phyloP scores from a whole-genome alignment of 2,797 vertebrate species.

The Scleropages formosus region DNA sequence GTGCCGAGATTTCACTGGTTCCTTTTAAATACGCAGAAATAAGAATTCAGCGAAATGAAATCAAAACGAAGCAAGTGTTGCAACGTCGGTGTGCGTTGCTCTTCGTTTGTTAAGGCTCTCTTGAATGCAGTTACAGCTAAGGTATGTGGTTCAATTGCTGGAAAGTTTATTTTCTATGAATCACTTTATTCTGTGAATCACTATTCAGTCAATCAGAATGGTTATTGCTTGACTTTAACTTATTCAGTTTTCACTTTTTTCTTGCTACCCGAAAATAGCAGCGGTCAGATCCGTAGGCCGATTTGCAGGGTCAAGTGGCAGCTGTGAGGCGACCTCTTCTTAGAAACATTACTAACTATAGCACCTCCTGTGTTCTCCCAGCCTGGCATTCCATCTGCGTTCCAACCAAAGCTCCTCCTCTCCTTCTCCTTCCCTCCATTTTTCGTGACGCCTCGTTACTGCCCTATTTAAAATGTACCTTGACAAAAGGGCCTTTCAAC shows the following conservation, averaged over 20 bases:
- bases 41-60: neutral
- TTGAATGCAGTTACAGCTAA: too few species aligned
- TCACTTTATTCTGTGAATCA: neutral
- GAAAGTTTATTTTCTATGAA: neutral
- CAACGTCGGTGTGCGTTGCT: neutral
- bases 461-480: slow-evolving; percentile 36
- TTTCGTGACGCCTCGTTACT: slow-evolving; percentile 4
- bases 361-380: neutral
- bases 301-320: slow-evolving; percentile 17
- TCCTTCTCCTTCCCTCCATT: slow-evolving; percentile 8
- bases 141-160: neutral
- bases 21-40: neutral
- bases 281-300: neutral
- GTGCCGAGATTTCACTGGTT: neutral
- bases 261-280: neutral
- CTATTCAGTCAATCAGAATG: neutral
- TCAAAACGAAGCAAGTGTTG: neutral
- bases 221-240: neutral
- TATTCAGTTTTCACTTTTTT: neutral
- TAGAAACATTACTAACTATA: slow-evolving; percentile 23
- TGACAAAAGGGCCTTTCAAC: slow-evolving; percentile 43
- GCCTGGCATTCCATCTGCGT: slow-evolving; percentile 22
- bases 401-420: slow-evolving; percentile 19
- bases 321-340: slow-evolving; percentile 4
- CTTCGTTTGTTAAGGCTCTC: neutral